Conservation (phyloP, 2,797 vertebrate genomes). For the Serranus cabrilla region DNA sequence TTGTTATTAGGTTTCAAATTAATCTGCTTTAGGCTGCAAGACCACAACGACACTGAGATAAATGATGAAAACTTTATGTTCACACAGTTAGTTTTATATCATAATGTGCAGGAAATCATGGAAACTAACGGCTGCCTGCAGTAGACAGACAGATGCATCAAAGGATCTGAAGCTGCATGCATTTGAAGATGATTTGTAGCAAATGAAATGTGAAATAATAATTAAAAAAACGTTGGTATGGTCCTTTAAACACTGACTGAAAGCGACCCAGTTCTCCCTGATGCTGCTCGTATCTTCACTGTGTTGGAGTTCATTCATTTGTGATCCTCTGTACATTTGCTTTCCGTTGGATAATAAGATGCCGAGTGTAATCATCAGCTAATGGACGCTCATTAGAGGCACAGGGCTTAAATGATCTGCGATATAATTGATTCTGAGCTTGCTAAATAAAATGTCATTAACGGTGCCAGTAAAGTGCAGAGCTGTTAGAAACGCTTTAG, state of each 20-base stretch:
- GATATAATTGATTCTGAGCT: slow-evolving; percentile 45
- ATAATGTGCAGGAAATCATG: background rate
- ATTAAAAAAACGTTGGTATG: background rate
- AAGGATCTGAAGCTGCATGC: too few relatives aligned
- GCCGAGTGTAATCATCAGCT: slow-evolving; percentile 29
- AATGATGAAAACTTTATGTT: background rate
- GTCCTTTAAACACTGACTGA: background rate
- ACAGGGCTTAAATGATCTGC: slow-evolving; percentile 31
- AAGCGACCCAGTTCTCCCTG: background rate
- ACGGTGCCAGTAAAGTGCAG: slow-evolving; percentile 18
- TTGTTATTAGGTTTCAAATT: background rate
- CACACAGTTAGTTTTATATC: background rate
- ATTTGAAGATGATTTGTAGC: too few relatives aligned
- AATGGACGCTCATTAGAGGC: slow-evolving; percentile 45
- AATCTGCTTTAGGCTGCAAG: background rate
- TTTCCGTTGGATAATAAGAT: background rate
- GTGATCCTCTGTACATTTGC: slow-evolving; percentile 6
- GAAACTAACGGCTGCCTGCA: background rate
- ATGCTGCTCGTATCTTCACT: background rate
- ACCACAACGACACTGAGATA: background rate
- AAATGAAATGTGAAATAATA: too few relatives aligned
- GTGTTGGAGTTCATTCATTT: slow-evolving; percentile 1
- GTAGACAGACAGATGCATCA: too few relatives aligned
- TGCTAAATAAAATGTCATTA: slow-evolving; percentile 41
- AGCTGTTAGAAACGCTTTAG: slow-evolving; percentile 33